Evolutionary conservation across 2,797 vertebrate genomes (phyloP), one percentile per base, ranked within the genome.

Genomic region (Catamblyrhynchus diadema): DNA sequence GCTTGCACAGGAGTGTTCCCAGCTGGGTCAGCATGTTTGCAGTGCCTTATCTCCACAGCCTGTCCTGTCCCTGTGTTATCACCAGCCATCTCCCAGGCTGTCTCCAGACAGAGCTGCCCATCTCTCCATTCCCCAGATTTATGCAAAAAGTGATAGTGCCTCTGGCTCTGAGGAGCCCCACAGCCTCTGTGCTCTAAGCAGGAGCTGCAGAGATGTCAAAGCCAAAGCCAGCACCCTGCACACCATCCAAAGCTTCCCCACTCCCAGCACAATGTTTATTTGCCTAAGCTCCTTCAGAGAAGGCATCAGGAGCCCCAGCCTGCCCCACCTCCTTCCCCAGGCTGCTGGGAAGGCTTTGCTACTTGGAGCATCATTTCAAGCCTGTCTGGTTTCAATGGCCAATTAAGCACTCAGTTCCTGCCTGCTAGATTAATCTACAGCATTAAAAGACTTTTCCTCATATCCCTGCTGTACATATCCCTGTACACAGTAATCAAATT

Each of bases 371-470:
- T 75, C 20, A 17, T 72, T 93, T 95, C 92, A 56, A 70, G 95
- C 78, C 78, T 45, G 80, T 88, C 95, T 90, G 60, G 93, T 94
- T 95, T 92, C 81, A 50, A 3, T 51, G 50, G 64, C 67, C 59
- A 86, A 86, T 93, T 93, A 94, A 94, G 79, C 69, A 80, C 81
- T 12, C 45, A 65, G 62, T 44, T 93, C 57, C 62, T 82, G 61
- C 62, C 82, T 90, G 47, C 32, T 12, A 70, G 73, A 85, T 94
- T 75, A 88, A 94, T 39, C 37, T 10, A 8, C 44, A 53, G 56
- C 86, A 79, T 90, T 92, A 90, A 93, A 90, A 87, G 72, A 71
- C 67, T 93, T 90, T 71, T 93, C 65, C 84, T 48, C 19, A 6
- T 74, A 62, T 41, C 61, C 73, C 74, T 70, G 44, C 44, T 69